Evolutionary conservation across 2,888 invertebrate species (phyloP).

Genomic region (Rhamphomyia laevipes): DNA sequence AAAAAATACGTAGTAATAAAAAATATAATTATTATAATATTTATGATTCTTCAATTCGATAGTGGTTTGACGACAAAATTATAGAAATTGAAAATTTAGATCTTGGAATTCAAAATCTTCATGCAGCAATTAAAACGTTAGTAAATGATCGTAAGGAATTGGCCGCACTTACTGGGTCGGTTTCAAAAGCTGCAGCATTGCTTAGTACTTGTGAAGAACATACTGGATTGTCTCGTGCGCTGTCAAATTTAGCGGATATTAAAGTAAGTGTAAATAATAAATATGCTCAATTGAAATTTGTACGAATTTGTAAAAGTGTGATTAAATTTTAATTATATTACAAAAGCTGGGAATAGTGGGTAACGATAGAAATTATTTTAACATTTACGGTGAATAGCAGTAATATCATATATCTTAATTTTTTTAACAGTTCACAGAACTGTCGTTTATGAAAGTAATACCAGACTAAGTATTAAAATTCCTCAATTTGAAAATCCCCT

Average conservation of each 20-base stretch:
- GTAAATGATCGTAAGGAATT: constrained; percentile 79
- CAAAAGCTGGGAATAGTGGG: no score
- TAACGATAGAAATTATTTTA: no score
- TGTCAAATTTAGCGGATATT: constrained; percentile 81
- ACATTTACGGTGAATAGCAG: no score
- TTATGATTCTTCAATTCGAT: constrained; percentile 24
- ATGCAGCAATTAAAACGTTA: constrained; percentile 75
- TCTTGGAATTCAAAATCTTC: constrained; percentile 73
- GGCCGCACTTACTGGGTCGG: constrained; percentile 63
- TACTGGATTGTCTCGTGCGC: constrained; percentile 75
- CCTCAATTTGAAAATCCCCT: no score
- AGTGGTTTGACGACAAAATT: constrained; percentile 99
- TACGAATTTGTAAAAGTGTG: no score
- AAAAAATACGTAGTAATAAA: background rate
- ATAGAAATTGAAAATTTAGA: constrained; percentile 86
- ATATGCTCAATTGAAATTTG: no score
- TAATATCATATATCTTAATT: no score
- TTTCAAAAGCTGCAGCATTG: constrained; percentile 80
- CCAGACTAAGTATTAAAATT: no score
- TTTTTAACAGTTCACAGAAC: no score
- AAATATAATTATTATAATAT: no score
- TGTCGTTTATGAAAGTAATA: no score
- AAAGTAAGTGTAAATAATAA: constrained; percentile 44
- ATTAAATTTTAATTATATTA: no score
- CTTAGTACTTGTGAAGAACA: constrained; percentile 89